phyloP scores from a whole-genome alignment of 2,888 invertebrate genomes.

The Melieria crassipennis region DNA sequence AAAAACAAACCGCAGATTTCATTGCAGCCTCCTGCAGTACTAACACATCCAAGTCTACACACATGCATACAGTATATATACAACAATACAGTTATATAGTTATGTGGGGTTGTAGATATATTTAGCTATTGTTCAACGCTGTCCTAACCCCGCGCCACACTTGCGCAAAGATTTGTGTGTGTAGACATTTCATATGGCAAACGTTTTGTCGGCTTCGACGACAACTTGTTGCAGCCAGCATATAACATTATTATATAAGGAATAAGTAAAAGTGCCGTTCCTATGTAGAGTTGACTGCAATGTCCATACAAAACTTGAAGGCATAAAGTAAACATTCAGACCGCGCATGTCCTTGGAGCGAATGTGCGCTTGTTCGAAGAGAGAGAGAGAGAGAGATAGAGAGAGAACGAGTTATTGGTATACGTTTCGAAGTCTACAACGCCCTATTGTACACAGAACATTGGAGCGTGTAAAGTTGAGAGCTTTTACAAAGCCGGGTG shows the following conservation, averaged over 20 bases:
- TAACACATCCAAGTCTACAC: too few relatives aligned
- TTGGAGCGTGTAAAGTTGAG: not conserved
- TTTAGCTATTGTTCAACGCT: not conserved
- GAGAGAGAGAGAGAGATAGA: not conserved
- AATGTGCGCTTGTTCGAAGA: not conserved
- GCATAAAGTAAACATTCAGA: slow-evolving; percentile 20
- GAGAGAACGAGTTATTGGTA: not conserved
- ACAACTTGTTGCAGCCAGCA: slow-evolving; percentile 46
- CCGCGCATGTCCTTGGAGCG: slow-evolving; percentile 5
- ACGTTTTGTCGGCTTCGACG: slow-evolving; percentile 40
- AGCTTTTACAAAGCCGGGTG: slow-evolving; percentile 31
- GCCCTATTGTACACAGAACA: not conserved
- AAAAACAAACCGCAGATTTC: not conserved
- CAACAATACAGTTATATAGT: not conserved
- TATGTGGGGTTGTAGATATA: not conserved
- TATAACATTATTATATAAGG: not conserved
- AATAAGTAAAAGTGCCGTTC: not conserved
- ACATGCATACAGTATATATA: not conserved
- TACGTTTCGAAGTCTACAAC: not conserved
- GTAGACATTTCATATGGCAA: not conserved
- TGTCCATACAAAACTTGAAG: not conserved
- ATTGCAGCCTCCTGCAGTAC: not conserved
- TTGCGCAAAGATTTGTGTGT: too few relatives aligned
- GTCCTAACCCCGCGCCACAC: not conserved
- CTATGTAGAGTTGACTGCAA: not conserved